Base-by-base conservation (phyloP, 2,797 vertebrate genomes). In the Helostoma temminkii region DNA sequence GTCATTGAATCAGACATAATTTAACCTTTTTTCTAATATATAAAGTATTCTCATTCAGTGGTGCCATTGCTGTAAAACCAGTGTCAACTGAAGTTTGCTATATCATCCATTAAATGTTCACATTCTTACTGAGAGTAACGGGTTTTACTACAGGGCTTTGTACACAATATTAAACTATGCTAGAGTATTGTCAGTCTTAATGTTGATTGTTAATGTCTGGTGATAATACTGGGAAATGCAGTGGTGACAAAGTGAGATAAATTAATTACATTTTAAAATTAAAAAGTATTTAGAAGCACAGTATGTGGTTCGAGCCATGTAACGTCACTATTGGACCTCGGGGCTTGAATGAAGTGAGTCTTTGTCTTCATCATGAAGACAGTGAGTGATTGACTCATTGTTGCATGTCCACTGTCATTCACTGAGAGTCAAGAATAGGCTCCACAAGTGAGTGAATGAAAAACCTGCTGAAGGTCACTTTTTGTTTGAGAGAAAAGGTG, bases 71-170 rank as follows among this genome's bases (percentile, higher is more conserved):
- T 80, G 62, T 83, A 47, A 69, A 66, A n/a, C n/a, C 16, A 69
- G 9, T 64, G 50, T 47, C 18, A 5, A 42, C 37, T 66, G 59
- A 71, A 58, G 55, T 47, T 76, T 79, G 32, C 56, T 57, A 18
- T 28, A 65, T 19, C 55, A 52, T 24, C 30, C 52, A 85, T 85
- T 88, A 90, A 91, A 88, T 52, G 26, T 75, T 76, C 48, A 43
- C 46, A 80, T n/a, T 21, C 8, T 22, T 54, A 48, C 22, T 75
- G 42, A 26, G 52, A 69, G 41, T n/a, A 4, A 12, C 58, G 50
- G 15, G 28, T 53, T 71, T 42, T 25, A 14, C 45, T 50, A 9
- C 3, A 26, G 14, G 54, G 15, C 14, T 52, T 28, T 66, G 1
- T 26, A 6, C 43, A n/a, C 4, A n/a, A 6, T 52, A 12, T 36